A percentile compares a stretch with the other conserved stretches of the same genome.
These are phyloP conservation scores for Drosophila albomicans DNA, from an alignment of 1,140 invertebrate genomes.

Conservation along the genomic window DNA sequence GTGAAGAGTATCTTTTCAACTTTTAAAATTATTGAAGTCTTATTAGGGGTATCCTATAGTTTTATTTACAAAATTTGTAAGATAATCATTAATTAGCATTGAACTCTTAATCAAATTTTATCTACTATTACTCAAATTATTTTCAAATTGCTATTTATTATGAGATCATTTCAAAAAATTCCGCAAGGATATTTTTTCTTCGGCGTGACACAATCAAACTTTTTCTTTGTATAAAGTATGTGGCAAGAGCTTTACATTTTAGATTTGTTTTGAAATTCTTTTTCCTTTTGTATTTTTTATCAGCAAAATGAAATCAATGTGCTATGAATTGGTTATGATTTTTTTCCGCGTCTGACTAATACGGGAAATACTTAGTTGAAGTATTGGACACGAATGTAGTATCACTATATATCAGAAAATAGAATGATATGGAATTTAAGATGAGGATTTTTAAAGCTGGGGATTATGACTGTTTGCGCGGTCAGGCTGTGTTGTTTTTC, in stretches of 20 bases:
- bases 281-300: not conserved
- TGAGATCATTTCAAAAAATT: not conserved
- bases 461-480: slow-evolving; percentile 6
- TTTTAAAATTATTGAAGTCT: not conserved
- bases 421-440: slow-evolving; percentile 19
- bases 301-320: slow-evolving; percentile 21
- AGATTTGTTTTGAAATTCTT: slow-evolving; percentile 7
- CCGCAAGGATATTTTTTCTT: not conserved
- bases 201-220: not conserved
- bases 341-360: not conserved
- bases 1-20: not conserved
- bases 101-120: no score
- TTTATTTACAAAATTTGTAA: no score
- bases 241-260: slow-evolving; percentile 27
- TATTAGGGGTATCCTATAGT: not conserved
- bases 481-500: slow-evolving; percentile 5
- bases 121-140: not conserved
- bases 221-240: not conserved
- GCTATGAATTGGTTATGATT: slow-evolving; percentile 29
- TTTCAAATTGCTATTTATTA: not conserved
- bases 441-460: slow-evolving; percentile 6
- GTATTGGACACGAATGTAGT: not conserved
- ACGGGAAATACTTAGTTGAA: slow-evolving; percentile 24
- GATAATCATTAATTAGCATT: no score
- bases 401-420: not conserved